Evolutionary conservation across 2,888 invertebrate species (phyloP), one percentile per base, ranked within the genome.

Genomic region (Rhogogaster chlorosoma): DNA sequence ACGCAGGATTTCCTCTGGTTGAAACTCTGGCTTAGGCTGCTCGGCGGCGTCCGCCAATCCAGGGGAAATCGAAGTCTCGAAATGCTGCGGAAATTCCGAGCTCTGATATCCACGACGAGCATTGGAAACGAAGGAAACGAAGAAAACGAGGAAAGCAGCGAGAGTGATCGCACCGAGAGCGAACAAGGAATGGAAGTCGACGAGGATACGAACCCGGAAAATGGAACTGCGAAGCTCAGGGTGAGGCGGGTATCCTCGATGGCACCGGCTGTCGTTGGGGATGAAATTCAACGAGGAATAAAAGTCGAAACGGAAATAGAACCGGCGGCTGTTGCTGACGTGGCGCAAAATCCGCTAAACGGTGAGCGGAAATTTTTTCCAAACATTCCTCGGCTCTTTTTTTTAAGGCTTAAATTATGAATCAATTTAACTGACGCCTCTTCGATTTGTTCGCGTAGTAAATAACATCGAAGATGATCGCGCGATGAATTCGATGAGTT

Each of bases 161-260:
- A 67, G 15, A 29, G 32, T 26, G 73, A 67, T 64, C 70, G 29
- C 1, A 32, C 45, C 38, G 84, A 45, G 6, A 29, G 53, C 38
- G 84, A 67, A 15, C 71, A 22, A 18, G 73, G 57, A 64, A 75
- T 75, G 75, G 42, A 78, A 71, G 71, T 78, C 84, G 77, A 83
- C 84, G 83, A 84, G 45, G 71, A 42, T 36, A 18, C 38, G 45
- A 64, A 71, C 1, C 36, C 45, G 0, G 77, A 83, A 78, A 49
- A 78, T 12, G 26, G 70, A n/a, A 67, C 86, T 0, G 75, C 49
- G 15, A 70, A 84, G 64, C 84, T 49, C 61, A 36, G 80, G 29
- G 80, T 57, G 1, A 22, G 61, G 10, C 45, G 80, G 22, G 61
- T 38, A 22, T 57, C 61, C 9, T 80, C n/a, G 26, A 38, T 53